Base-by-base conservation (phyloP, 2,113 vertebrate species). In the Castor canadensis region DNA sequence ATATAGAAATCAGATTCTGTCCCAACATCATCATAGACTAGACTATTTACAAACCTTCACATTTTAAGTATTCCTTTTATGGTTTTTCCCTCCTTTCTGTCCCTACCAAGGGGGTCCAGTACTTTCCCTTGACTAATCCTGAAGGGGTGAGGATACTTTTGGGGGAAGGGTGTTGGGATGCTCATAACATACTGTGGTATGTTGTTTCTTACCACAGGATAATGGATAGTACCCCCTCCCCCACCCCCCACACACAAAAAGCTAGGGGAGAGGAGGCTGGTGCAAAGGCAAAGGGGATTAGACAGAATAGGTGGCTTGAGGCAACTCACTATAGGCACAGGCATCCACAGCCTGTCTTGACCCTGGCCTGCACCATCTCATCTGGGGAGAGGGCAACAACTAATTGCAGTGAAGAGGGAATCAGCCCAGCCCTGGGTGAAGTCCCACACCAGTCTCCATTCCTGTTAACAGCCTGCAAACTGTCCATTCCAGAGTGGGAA, bases 41-140 rank as follows among this genome's bases (percentile, higher is more conserved):
- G 47, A 97, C 95, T 98, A 98, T 98, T 98, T 98, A 98, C 98
- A 98, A 92, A 97, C 95, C 95, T 98, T 98, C 98, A 98, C 98
- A 98, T 98, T 98, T 97, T 97, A 92, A 96, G 86, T 95, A 95
- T 94, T 93, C 95, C 96, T 96, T 96, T 93, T 93, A 91, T 60
- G 72, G 79, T 96, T 83, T 86, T 56, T 62, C 38, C 85, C 94
- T 95, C 94, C 87, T 71, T 96, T 86, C 76, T 67, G 62, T 92
- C 91, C 91, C 64, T 82, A 79, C 86, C 24, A 95, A 92, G 71
- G 89, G 89, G 79, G 49, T 96, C 87, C 54, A 81, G 81, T 90
- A 87, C 94, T 90, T 93, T 92, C 84, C 88, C 81, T 49, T 96
- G 94, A 86, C 54, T 84, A 84, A 97, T 87, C 87, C 84, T 93